Conservation (phyloP, 2,113 vertebrate species). For the Candoia aspera region DNA sequence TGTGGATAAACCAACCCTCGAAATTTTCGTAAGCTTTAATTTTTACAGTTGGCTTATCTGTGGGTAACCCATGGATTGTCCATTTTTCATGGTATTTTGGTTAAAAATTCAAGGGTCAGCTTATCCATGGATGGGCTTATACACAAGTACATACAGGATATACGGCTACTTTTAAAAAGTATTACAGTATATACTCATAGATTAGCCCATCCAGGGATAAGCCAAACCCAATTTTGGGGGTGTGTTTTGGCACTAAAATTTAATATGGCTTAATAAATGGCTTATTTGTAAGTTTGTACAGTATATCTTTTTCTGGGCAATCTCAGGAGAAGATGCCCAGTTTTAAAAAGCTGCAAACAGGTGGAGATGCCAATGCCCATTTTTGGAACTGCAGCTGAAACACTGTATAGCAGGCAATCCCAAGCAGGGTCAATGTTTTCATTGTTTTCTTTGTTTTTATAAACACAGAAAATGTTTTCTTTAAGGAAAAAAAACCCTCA, state of each 20-base stretch:
- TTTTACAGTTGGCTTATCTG: no score
- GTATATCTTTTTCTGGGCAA: neutral
- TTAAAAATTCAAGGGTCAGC: no score
- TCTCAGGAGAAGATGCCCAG: neutral
- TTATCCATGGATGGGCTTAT: no score
- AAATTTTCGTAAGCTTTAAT: no score
- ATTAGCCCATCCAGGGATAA: neutral
- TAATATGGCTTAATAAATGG: neutral
- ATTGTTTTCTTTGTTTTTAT: neutral
- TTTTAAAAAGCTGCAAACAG: neutral
- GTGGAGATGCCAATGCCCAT: neutral
- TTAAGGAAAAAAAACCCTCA: neutral
- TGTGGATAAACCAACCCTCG: no score
- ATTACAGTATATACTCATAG: neutral
- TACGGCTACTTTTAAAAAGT: neutral
- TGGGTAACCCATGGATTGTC: no score
- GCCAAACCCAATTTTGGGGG: neutral
- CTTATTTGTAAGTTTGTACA: neutral
- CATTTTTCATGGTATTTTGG: no score
- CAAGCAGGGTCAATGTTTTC: neutral
- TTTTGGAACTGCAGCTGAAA: neutral
- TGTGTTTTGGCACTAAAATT: neutral
- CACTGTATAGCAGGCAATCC: neutral
- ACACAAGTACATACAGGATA: no score
- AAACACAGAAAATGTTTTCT: neutral